Conservation (phyloP, 2,797 vertebrate genomes). For the Momotus momota region DNA sequence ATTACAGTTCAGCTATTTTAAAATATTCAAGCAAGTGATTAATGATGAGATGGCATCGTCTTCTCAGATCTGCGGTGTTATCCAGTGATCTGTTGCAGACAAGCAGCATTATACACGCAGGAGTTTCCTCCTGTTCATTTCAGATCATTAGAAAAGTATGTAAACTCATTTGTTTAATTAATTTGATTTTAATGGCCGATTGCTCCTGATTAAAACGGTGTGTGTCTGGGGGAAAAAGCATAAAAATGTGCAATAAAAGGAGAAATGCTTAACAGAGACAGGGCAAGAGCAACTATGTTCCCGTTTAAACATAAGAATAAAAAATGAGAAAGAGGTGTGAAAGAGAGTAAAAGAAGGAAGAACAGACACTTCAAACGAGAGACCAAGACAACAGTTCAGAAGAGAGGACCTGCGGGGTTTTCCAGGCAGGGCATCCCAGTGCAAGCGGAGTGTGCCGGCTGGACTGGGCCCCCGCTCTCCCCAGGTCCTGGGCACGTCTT, state of each 20-base stretch:
- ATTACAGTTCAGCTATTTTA: not conserved
- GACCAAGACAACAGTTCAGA: not conserved
- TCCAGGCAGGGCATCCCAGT: not conserved
- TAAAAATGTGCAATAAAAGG: slow-evolving; percentile 8
- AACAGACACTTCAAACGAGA: not conserved
- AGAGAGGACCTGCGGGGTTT: accelerated
- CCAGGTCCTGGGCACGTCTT: too few relatives aligned
- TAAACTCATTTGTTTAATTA: slow-evolving; percentile 34
- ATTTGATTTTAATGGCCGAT: slow-evolving; percentile 8
- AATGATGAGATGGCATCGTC: not conserved
- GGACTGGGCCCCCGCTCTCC: not conserved
- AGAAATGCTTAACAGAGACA: not conserved
- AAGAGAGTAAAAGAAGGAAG: not conserved
- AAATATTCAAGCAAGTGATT: not conserved
- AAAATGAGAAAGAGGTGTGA: not conserved
- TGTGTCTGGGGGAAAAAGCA: not conserved
- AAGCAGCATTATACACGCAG: not conserved
- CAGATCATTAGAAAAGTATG: not conserved
- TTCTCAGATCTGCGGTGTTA: not conserved
- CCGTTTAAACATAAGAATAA: not conserved
- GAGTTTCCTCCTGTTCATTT: not conserved
- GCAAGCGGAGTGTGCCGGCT: accelerated
- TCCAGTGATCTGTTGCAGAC: not conserved
- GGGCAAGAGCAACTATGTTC: not conserved
- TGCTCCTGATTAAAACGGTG: slow-evolving; percentile 17